These are phyloP conservation scores for Teleogryllus occipitalis DNA, from an alignment of 1,140 invertebrate species.

Conservation along the genomic window DNA sequence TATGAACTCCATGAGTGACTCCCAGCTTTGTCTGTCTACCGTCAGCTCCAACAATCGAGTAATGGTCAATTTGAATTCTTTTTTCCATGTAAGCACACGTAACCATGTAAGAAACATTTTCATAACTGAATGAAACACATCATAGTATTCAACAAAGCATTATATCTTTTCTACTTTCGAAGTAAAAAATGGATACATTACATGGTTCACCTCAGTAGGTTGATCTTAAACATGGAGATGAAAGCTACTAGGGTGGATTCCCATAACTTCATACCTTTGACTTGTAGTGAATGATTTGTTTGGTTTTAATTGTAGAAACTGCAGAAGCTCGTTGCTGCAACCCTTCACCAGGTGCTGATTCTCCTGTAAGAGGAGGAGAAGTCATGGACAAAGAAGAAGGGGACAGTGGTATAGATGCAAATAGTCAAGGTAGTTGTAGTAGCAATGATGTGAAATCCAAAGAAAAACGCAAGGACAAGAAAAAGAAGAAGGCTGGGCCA, in stretches of 20 bases:
- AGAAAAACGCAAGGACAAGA: slow-evolving; percentile 64
- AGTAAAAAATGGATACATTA: too few relatives aligned
- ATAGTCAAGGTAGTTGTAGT: slow-evolving; percentile 74
- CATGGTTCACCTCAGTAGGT: too few relatives aligned
- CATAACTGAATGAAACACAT: background rate
- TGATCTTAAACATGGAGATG: background rate
- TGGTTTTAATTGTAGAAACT: slow-evolving; percentile 1
- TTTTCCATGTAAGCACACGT: background rate
- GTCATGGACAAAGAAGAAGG: slow-evolving; percentile 62
- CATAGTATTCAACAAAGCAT: too few relatives aligned
- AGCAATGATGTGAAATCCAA: slow-evolving; percentile 61
- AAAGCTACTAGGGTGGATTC: background rate
- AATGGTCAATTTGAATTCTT: background rate
- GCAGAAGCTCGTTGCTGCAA: slow-evolving; percentile 24
- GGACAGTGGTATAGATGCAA: slow-evolving; percentile 78
- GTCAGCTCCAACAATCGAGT: background rate
- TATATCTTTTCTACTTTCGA: too few relatives aligned
- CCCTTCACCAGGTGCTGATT: slow-evolving; percentile 34
- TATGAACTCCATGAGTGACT: too few relatives aligned
- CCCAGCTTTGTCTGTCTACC: background rate
- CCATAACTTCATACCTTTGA: background rate
- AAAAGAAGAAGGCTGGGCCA: slow-evolving; percentile 55
- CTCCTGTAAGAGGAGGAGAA: slow-evolving; percentile 31
- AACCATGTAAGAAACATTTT: background rate
- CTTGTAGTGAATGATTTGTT: background rate